Evolutionary conservation across 1,140 invertebrate species (phyloP), one percentile per base, ranked within the genome.

Genomic region (Drosophila malerkotliana): DNA sequence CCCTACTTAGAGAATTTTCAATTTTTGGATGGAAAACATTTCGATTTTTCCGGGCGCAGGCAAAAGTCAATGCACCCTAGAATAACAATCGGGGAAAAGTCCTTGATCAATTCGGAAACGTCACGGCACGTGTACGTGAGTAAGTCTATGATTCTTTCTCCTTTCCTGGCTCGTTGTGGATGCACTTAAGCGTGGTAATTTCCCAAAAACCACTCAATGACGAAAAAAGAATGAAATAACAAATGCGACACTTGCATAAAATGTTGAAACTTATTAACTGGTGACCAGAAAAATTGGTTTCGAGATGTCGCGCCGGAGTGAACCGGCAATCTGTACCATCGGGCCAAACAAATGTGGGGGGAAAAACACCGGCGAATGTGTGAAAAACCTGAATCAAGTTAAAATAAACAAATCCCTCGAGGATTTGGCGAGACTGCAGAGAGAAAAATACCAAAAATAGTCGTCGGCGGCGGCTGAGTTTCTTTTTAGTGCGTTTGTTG

Each of bases 201-300:
- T 85, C 75, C 78, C 73, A 75, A 47, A 39, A 66, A 75, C 63
- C 69, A 69, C 66, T 69, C 66, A 69, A 57, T 69, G 66, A 69
- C 66, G 66, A 68, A 53, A 28, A 41, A 45, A 37, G 59, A 44
- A 58, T 68, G 57, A 52, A 28, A 28, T 28, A 28, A 45, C 66
- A 59, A 73, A 18, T 18, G 71, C 66, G 64, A 76, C 82, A 85
- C 82, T 85, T 85, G 82, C 82, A 85, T 87, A 85, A 85, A 85
- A 85, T 85, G 83, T 85, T 78, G 82, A 82, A 82, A 85, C 79
- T 87, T 85, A 85, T 85, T 85, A 85, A 87, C 82, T 82, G 79
- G 30, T 78, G 74, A 61, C 48, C 69, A 69, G 78, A 77, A 72
- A 83, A 72, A 72, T 44, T 71, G n/a, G 24, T 41, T 61, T 41